Percentiles rank a stretch among this genome's conserved stretches.
Evolutionary conservation across 2,113 vertebrate genomes (phyloP).

Genomic region (Barnardius zonarius): DNA sequence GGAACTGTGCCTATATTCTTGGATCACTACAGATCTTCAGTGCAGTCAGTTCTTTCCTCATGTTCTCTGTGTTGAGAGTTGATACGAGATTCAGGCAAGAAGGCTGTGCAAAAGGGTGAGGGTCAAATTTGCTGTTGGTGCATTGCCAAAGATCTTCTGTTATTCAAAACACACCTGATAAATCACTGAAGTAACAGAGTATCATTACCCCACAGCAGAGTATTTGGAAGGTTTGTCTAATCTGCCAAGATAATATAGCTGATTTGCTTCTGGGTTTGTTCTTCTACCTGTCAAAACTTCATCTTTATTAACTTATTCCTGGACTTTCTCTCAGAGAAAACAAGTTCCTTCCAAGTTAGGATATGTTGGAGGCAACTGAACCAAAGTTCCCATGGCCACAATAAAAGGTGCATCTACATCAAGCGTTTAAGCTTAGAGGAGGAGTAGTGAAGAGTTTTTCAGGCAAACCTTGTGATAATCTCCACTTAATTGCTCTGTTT

Average conservation of each 20-base stretch:
- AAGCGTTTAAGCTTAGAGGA: background rate
- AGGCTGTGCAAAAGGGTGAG: background rate
- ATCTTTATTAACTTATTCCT: background rate
- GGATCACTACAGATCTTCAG: background rate
- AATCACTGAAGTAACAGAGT: background rate
- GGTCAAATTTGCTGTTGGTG: background rate
- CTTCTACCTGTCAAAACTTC: background rate
- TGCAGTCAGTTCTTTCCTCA: background rate
- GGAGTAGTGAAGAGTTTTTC: background rate
- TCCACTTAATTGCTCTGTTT: background rate
- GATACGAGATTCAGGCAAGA: background rate
- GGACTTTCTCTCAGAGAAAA: background rate
- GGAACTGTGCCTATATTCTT: background rate
- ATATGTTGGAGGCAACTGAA: background rate
- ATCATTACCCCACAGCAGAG: background rate
- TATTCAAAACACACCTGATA: background rate
- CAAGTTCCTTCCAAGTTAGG: background rate
- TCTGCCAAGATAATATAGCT: background rate
- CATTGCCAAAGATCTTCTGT: background rate
- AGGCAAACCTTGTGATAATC: background rate
- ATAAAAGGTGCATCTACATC: background rate
- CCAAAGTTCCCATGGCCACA: background rate
- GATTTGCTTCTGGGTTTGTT: background rate
- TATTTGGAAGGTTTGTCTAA: background rate
- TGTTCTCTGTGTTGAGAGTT: background rate